A percentile compares a stretch with the other conserved stretches of the same genome.
phyloP scores from a whole-genome alignment of 2,113 vertebrate species.

The Chamaetylas fuelleborni region DNA sequence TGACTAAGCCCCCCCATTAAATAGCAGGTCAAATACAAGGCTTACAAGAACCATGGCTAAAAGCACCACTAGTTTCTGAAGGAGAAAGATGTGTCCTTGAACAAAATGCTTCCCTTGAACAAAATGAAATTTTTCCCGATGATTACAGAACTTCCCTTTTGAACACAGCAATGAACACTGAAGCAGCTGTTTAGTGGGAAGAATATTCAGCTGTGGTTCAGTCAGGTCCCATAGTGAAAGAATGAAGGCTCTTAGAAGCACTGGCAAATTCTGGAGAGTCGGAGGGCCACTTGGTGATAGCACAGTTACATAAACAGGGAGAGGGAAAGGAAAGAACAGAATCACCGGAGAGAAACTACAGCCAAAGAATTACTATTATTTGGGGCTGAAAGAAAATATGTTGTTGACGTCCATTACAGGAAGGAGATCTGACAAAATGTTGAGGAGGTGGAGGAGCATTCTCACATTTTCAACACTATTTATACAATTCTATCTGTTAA shows the following conservation, averaged over 20 bases:
- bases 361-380: background rate
- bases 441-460: background rate
- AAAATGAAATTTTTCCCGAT: background rate
- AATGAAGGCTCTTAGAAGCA: background rate
- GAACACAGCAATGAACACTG: background rate
- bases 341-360: background rate
- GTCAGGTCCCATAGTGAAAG: background rate
- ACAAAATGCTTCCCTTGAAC: background rate
- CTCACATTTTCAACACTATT: background rate
- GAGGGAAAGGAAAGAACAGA: background rate
- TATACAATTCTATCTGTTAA: background rate
- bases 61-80: background rate
- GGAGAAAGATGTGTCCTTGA: background rate
- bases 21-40: background rate
- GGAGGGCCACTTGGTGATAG: background rate
- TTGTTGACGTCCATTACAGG: background rate
- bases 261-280: background rate
- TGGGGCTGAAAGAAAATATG: background rate
- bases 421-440: background rate
- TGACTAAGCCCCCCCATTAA: background rate
- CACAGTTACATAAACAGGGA: background rate
- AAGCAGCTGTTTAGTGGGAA: background rate
- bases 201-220: background rate
- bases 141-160: background rate
- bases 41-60: background rate